Conservation (phyloP, 2,113 vertebrate genomes). For the Hypanus sabinus region DNA sequence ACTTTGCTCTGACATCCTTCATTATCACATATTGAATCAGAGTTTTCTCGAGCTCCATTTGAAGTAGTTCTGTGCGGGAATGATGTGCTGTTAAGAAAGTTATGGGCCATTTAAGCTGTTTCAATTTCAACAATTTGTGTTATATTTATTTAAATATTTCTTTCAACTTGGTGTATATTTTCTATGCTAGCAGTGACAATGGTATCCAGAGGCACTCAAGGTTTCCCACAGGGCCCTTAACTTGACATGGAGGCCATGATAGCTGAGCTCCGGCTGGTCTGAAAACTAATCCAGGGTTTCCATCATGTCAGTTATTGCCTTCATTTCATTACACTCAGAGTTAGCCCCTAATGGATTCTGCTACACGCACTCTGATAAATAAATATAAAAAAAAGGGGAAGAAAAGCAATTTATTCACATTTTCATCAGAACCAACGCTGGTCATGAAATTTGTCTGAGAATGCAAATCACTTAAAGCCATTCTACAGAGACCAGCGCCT, state of each 20-base stretch:
- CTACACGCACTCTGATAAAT: conserved; percentile 55
- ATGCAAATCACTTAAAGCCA: conserved; percentile 63
- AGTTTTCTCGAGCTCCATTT: conserved; percentile 3
- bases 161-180: conserved; percentile 49
- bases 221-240: conserved; percentile 70
- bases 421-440: conserved; percentile 54
- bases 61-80: background rate
- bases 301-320: conserved; percentile 49
- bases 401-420: conserved; percentile 66
- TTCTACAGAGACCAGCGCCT: conserved; percentile 52
- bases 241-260: conserved; percentile 58
- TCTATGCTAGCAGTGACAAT: conserved; percentile 54
- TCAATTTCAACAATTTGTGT: conserved; percentile 41
- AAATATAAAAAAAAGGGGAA: conserved; percentile 44
- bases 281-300: conserved; percentile 53
- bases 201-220: conserved; percentile 62
- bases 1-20: background rate
- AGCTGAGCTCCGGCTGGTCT: conserved; percentile 48
- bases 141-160: conserved; percentile 50
- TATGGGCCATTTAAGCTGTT: conserved; percentile 30
- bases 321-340: conserved; percentile 58
- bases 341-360: conserved; percentile 57
- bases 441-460: conserved; percentile 67
- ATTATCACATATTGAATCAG: conserved; percentile 9
- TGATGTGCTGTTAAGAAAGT: conserved; percentile 30